phyloP scores from a whole-genome alignment of 2,888 invertebrate genomes.

The Himalopsyche japonica region DNA sequence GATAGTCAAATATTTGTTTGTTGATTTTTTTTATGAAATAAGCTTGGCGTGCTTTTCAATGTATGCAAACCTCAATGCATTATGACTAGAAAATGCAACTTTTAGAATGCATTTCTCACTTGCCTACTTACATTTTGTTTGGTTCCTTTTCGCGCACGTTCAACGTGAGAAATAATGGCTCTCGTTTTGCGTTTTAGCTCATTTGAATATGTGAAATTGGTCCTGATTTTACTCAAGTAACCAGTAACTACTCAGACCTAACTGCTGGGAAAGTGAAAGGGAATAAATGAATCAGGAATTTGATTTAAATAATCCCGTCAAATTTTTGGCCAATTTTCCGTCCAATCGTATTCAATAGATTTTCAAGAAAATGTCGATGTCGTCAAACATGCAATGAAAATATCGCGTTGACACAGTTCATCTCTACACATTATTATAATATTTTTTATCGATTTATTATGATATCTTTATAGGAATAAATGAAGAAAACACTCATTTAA shows the following conservation, averaged over 20 bases:
- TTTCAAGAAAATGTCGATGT: too few relatives aligned
- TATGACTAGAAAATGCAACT: neutral
- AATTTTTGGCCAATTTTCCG: too few relatives aligned
- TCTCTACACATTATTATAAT: too few relatives aligned
- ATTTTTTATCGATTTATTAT: too few relatives aligned
- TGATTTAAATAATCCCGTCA: neutral
- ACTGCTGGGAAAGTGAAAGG: neutral
- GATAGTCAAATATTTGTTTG: neutral
- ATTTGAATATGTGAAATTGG: constrained; percentile 21
- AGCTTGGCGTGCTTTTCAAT: neutral
- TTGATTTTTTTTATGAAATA: neutral
- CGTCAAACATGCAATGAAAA: too few relatives aligned
- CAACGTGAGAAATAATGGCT: constrained; percentile 25
- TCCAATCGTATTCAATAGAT: too few relatives aligned
- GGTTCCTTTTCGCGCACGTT: constrained; percentile 12
- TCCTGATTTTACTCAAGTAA: neutral
- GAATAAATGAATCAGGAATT: neutral
- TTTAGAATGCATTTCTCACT: neutral
- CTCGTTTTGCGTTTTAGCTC: constrained; percentile 22
- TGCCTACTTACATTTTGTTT: neutral
- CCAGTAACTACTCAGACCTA: neutral
- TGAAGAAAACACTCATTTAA: too few relatives aligned
- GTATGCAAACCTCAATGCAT: neutral
- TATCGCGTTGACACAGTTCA: too few relatives aligned
- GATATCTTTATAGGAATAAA: too few relatives aligned